Conservation (phyloP, 1,140 invertebrate genomes). For the Drosophila tani region DNA sequence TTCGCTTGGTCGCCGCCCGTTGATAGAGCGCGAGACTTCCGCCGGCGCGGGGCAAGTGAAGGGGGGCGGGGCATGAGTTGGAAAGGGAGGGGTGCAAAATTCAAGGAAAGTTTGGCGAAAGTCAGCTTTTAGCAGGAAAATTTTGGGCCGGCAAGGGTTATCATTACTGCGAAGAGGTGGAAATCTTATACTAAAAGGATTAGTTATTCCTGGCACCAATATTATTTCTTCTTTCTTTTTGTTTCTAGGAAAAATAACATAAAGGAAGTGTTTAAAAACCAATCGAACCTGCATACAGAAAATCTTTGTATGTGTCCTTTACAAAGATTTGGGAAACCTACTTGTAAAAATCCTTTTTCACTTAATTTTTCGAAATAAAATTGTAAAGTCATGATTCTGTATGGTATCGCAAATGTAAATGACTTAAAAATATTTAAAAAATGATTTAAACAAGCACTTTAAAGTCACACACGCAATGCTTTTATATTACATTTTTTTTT, state of each 20-base stretch:
- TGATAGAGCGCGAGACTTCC: slow-evolving; percentile 70
- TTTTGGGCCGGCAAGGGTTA: background rate
- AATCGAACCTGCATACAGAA: background rate
- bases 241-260: background rate
- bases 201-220: background rate
- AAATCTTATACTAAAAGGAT: background rate
- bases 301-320: too few relatives aligned
- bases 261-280: background rate
- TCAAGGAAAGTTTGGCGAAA: slow-evolving; percentile 48
- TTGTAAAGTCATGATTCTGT: too few relatives aligned
- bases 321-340: too few relatives aligned
- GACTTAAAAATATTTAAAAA: too few relatives aligned
- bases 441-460: too few relatives aligned
- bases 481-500: too few relatives aligned
- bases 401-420: too few relatives aligned
- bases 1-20: slow-evolving; percentile 63
- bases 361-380: too few relatives aligned
- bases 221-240: background rate
- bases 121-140: slow-evolving; percentile 8
- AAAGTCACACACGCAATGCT: too few relatives aligned
- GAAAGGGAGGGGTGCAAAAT: slow-evolving; percentile 25
- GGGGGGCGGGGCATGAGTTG: background rate
- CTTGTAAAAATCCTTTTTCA: too few relatives aligned
- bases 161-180: background rate
- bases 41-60: slow-evolving; percentile 18